Conservation (phyloP, 2,797 vertebrate species). For the Cynodonichthys magdalenae region DNA sequence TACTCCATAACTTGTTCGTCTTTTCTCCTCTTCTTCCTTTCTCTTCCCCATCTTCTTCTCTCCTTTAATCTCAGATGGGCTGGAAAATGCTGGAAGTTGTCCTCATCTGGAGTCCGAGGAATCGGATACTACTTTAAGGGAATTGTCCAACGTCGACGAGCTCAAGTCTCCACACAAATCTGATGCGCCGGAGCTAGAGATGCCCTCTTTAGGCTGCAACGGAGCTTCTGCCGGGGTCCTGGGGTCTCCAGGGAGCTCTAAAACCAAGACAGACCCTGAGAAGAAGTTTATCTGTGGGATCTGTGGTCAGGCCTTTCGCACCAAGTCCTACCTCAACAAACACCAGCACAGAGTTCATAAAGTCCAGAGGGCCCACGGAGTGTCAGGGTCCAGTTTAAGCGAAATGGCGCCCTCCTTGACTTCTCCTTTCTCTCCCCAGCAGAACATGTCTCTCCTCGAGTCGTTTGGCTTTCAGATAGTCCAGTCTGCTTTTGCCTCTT, state of each 20-base stretch:
- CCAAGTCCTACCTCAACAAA: conserved; percentile 99
- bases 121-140: conserved; percentile 92
- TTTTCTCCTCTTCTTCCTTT: conserved; percentile 27
- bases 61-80: conserved; percentile 85
- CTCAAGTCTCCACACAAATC: conserved; percentile 92
- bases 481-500: conserved; percentile 97
- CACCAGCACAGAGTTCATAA: conserved; percentile 98
- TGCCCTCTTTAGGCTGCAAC: conserved; percentile 75
- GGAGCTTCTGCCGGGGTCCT: conserved; percentile 61
- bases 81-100: conserved; percentile 89
- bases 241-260: conserved; percentile 86
- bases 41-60: conserved; percentile 13
- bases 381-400: conserved; percentile 79
- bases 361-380: conserved; percentile 83
- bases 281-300: conserved; percentile 95
- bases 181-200: conserved; percentile 71
- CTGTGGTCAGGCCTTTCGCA: conserved; percentile 97
- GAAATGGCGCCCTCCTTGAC: conserved; percentile 87
- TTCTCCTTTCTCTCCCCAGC: conserved; percentile 97
- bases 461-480: conserved; percentile 99
- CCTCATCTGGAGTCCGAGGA: conserved; percentile 96
- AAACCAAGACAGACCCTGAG: conserved; percentile 90
- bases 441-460: conserved; percentile 99
- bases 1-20: conserved; percentile 44
- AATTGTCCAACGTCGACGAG: conserved; percentile 92